A percentile compares a stretch with the other conserved stretches of the same genome.
Conservation (phyloP, 2,797 vertebrate genomes). For the Sebastes hopkinsi region DNA sequence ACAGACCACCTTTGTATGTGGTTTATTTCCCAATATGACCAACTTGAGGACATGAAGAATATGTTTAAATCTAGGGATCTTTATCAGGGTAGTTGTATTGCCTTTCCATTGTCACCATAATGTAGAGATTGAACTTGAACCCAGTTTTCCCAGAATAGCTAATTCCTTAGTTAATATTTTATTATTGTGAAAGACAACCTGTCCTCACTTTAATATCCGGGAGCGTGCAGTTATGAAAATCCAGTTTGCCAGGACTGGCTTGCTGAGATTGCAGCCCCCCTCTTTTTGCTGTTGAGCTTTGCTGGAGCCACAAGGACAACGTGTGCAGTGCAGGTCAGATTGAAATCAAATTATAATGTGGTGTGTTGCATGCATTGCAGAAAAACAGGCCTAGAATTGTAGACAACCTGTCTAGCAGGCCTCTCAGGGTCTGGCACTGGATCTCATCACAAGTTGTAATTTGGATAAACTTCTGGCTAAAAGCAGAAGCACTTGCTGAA, state of each 20-base stretch:
- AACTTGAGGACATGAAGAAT: not conserved
- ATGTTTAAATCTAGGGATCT: not conserved
- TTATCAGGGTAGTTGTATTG: not conserved
- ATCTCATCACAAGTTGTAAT: slow-evolving; percentile 38
- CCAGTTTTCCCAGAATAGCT: not conserved
- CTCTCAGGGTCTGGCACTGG: not conserved
- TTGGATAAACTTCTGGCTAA: slow-evolving; percentile 34
- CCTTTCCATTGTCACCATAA: not conserved
- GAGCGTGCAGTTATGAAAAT: not conserved
- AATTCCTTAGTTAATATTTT: not conserved
- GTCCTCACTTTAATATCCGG: not conserved
- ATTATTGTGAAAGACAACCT: not conserved
- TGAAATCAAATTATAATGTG: slow-evolving; percentile 27
- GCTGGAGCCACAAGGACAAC: not conserved
- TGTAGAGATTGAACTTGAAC: not conserved
- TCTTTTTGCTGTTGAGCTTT: not conserved
- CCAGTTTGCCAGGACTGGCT: not conserved
- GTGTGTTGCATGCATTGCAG: slow-evolving; percentile 9
- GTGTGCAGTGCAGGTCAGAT: slow-evolving; percentile 41
- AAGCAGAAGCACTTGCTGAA: slow-evolving; percentile 34
- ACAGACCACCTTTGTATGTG: not conserved
- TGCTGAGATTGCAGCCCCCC: not conserved
- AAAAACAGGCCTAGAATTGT: not conserved
- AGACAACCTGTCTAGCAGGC: slow-evolving; percentile 13
- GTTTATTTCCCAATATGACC: not conserved